phyloP scores from a whole-genome alignment of 2,113 vertebrate species.

The Chinchilla lanigera region DNA sequence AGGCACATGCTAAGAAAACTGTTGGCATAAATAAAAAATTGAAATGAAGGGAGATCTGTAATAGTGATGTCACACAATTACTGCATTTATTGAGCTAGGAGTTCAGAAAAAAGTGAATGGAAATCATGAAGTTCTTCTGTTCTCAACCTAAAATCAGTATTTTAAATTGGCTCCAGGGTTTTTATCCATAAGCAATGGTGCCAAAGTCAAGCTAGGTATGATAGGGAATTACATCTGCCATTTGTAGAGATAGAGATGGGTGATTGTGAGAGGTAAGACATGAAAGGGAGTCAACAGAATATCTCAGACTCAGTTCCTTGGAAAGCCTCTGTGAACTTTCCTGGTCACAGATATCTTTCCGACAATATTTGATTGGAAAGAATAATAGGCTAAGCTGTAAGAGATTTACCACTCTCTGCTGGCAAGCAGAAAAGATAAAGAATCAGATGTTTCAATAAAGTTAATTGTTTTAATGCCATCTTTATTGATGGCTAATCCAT shows the following conservation, averaged over 20 bases:
- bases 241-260: neutral
- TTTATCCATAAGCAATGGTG: neutral
- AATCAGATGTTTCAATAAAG: neutral
- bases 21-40: neutral
- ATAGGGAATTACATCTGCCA: neutral
- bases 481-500: neutral
- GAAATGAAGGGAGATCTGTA: neutral
- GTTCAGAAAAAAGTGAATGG: too few relatives aligned
- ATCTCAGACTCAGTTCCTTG: neutral
- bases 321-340: neutral
- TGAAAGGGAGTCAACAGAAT: neutral
- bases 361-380: neutral
- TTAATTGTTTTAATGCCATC: neutral
- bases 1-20: neutral
- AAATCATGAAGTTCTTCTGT: neutral
- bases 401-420: neutral
- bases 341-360: neutral
- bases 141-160: neutral
- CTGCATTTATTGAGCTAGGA: too few relatives aligned
- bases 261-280: neutral
- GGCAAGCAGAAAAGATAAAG: neutral
- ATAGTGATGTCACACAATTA: neutral
- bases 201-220: neutral
- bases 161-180: neutral
- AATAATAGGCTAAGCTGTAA: neutral